Base-by-base conservation (phyloP, 1,140 invertebrate species). In the Ephestia elutella region DNA sequence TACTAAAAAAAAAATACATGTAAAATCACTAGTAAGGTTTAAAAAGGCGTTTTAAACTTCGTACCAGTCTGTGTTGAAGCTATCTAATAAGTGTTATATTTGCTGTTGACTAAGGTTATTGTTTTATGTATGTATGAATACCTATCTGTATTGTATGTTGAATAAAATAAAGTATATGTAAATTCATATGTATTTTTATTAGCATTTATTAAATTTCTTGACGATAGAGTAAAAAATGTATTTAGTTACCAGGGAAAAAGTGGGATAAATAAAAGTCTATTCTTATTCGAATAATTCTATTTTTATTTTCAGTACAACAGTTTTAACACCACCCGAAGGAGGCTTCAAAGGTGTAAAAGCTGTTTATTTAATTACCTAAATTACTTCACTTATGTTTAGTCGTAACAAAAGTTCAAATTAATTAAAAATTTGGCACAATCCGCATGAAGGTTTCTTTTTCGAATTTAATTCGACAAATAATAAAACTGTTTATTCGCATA, bases 301-400 rank as follows among this genome's bases (percentile, higher is more conserved):
- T 73, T 74, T 80, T 82, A 70, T 78, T 70, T 68, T 87, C 78
- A 87, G 73, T 87, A 87, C 78, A 84, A 87, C 84, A 86, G 84
- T 80, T 86, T 82, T 64, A 65, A 83, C 84, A 85, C 84, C 81
- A 78, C 65, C 55, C 60, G 58, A 61, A 70, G 80, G 81, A 83
- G 82, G 75, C 72, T 48, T 64, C 49, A 65, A 74, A 82, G 81
- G 79, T 84, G 80, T 80, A 73, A 83, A 87, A 84, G 71, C 82
- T 82, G 84, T 83, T 78, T 73, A 70, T 69, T 70, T 71, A 54
- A 56, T 75, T 75, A 76, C 67, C 71, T 78, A 80, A 44, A 71
- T 65, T 57, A 62, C 57, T 28, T 66, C 66, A 70, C 74, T 69
- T 44, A 70, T 60, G 73, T 68, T 68, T 63, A 71, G 66, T 73